These are phyloP conservation scores for Diabrotica undecimpunctata DNA, from an alignment of 1,140 invertebrate genomes.

Conservation along the genomic window DNA sequence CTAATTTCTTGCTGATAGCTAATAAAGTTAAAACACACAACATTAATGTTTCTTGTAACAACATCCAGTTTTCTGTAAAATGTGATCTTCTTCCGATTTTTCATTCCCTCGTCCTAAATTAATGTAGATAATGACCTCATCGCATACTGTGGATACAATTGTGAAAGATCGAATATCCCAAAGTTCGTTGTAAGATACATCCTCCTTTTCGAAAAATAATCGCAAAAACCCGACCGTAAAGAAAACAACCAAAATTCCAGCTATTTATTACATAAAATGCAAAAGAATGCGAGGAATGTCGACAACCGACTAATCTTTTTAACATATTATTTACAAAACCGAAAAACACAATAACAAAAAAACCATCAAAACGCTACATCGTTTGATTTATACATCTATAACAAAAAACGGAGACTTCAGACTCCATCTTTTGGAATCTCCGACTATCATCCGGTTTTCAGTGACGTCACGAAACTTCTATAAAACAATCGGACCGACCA, in stretches of 20 bases:
- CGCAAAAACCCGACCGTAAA: too few species aligned
- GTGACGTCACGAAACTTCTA: conserved; percentile 20
- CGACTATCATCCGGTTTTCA: conserved; percentile 7
- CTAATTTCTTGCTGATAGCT: too few species aligned
- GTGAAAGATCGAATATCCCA: too few species aligned
- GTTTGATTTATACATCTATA: conserved; percentile 15
- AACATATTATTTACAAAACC: conserved; percentile 6
- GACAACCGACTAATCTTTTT: conserved; percentile 1
- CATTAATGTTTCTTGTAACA: too few species aligned
- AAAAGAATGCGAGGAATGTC: neutral
- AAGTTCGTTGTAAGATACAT: too few species aligned
- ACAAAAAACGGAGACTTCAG: conserved; percentile 14
- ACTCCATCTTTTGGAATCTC: conserved; percentile 13
- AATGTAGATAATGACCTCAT: too few species aligned
- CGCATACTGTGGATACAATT: too few species aligned
- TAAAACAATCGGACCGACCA: conserved; percentile 10
- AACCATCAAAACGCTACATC: neutral
- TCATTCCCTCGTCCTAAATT: too few species aligned
- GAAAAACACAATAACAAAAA: conserved; percentile 4
- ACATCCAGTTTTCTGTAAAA: too few species aligned
- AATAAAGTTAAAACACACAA: too few species aligned
- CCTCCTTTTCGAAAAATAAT: too few species aligned
- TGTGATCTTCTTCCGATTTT: too few species aligned
- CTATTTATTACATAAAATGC: neutral
- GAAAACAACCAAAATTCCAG: neutral